These are phyloP conservation scores for Lumbricus terrestris DNA, from an alignment of 2,888 invertebrate genomes.

Conservation along the genomic window DNA sequence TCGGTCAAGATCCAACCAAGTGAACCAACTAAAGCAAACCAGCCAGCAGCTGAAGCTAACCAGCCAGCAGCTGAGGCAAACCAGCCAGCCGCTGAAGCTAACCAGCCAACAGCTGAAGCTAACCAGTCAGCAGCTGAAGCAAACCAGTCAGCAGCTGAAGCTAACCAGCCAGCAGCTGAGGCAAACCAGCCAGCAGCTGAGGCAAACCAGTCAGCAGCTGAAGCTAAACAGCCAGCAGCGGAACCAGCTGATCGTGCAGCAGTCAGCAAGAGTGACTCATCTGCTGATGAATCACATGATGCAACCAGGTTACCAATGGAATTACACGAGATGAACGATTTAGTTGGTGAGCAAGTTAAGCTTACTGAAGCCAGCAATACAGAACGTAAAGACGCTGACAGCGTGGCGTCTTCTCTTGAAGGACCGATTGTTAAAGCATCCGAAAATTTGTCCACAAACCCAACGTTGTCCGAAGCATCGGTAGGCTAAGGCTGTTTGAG, in stretches of 20 bases:
- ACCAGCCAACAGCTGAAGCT: not conserved
- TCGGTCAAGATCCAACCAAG: not conserved
- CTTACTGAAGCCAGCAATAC: not conserved
- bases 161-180: not conserved
- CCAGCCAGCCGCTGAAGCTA: not conserved
- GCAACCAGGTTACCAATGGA: too few relatives aligned
- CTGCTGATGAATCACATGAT: not conserved
- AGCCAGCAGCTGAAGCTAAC: not conserved
- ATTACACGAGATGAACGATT: not conserved
- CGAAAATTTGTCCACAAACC: not conserved
- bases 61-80: not conserved
- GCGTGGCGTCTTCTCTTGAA: not conserved
- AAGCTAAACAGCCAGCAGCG: not conserved
- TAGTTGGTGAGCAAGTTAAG: not conserved
- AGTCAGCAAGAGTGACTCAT: not conserved
- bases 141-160: not conserved
- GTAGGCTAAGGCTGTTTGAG: not conserved
- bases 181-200: not conserved
- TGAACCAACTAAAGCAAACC: not conserved
- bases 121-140: too few relatives aligned
- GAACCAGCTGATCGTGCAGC: not conserved
- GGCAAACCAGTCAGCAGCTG: not conserved
- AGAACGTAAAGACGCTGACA: not conserved
- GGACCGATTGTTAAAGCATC: not conserved
- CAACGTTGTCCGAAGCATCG: not conserved